phyloP scores from a whole-genome alignment of 1,140 invertebrate genomes.

The Anagrus nilaparvatae region DNA sequence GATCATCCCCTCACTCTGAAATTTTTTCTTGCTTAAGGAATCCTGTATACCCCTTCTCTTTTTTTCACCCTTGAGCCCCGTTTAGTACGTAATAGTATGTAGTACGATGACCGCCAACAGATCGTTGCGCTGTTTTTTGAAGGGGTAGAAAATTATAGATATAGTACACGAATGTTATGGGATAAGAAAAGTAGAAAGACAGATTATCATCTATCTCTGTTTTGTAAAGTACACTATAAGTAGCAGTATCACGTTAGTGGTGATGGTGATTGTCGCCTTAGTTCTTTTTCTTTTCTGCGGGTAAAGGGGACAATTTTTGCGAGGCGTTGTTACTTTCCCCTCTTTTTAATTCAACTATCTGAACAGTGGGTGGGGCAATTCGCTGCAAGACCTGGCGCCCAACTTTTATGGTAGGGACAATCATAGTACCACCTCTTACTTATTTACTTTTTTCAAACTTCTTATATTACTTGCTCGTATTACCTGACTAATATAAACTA shows the following conservation, averaged over 20 bases:
- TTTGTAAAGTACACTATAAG: too few species aligned
- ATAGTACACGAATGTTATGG: neutral
- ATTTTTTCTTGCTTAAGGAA: neutral
- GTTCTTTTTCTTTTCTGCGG: slow-evolving; percentile 33
- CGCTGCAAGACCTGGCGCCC: slow-evolving; percentile 29
- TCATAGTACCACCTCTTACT: slow-evolving; percentile 31
- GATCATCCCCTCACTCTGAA: neutral
- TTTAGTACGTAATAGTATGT: neutral
- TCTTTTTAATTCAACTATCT: too few species aligned
- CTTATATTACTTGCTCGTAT: too few species aligned
- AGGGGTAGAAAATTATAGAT: too few species aligned
- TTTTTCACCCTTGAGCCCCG: neutral
- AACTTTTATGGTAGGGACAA: too few species aligned
- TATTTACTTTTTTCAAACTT: too few species aligned
- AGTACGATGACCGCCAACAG: slow-evolving; percentile 6
- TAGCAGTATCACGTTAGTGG: slow-evolving; percentile 17
- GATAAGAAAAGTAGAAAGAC: slow-evolving; percentile 9
- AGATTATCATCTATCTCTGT: slow-evolving; percentile 14
- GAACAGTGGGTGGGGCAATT: slow-evolving; percentile 39
- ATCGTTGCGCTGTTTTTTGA: too few species aligned
- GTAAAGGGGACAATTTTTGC: slow-evolving; percentile 47
- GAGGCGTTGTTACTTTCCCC: too few species aligned
- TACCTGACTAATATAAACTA: too few species aligned
- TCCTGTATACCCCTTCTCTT: slow-evolving; percentile 2
- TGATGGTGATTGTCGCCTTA: slow-evolving; percentile 32